Conservation (phyloP, 1,140 invertebrate species). For the Atopsyche davidsoni region DNA sequence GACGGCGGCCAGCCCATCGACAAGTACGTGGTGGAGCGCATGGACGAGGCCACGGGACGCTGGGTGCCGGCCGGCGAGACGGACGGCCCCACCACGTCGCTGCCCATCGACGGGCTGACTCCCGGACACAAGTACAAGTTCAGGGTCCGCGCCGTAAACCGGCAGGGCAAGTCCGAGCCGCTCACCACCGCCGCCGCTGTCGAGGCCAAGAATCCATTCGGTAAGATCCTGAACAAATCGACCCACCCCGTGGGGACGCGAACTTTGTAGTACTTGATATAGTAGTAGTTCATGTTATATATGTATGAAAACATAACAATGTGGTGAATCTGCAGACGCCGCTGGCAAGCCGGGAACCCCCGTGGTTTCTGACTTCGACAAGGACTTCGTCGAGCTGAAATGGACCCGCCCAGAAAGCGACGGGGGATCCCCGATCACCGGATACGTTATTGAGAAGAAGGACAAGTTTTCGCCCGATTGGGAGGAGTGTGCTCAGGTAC, state of each 20-base stretch:
- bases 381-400: slow-evolving; percentile 89
- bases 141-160: slow-evolving; percentile 89
- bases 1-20: slow-evolving; percentile 87
- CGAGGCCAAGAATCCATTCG: slow-evolving; percentile 97
- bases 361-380: slow-evolving; percentile 86
- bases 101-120: slow-evolving; percentile 70
- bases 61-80: slow-evolving; percentile 93
- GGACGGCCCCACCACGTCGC: slow-evolving; percentile 64
- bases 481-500: slow-evolving; percentile 75
- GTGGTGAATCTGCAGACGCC: slow-evolving; percentile 42
- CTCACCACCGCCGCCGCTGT: slow-evolving; percentile 82
- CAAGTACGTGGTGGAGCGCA: slow-evolving; percentile 88
- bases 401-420: slow-evolving; percentile 84
- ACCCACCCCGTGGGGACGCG: too few relatives aligned
- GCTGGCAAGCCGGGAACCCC: slow-evolving; percentile 84
- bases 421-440: slow-evolving; percentile 84
- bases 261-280: background rate
- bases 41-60: slow-evolving; percentile 85
- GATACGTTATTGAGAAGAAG: slow-evolving; percentile 94
- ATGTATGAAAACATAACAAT: background rate
- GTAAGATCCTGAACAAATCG: too few relatives aligned
- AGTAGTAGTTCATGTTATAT: too few relatives aligned
- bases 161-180: slow-evolving; percentile 93
- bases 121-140: slow-evolving; percentile 96
- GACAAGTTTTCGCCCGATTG: slow-evolving; percentile 83